Conservation (phyloP, 2,113 vertebrate species). For the Bothrops jararaca region DNA sequence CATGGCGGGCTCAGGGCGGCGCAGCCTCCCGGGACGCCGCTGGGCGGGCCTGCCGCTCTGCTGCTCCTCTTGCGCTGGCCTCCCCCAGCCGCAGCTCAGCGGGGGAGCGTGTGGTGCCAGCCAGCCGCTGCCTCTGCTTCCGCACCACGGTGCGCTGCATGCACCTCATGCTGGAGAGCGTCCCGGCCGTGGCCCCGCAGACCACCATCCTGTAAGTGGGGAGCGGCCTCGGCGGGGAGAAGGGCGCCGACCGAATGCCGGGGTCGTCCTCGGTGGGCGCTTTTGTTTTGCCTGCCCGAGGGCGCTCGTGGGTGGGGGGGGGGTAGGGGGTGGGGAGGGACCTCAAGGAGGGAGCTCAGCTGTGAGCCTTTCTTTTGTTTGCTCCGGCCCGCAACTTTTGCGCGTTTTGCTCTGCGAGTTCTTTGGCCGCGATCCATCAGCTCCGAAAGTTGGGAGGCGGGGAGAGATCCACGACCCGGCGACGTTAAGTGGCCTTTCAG, state of each 20-base stretch:
- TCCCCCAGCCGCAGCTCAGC: slow-evolving; percentile 56
- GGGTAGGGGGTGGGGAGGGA: neutral
- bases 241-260: slow-evolving; percentile 1
- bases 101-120: slow-evolving; percentile 77
- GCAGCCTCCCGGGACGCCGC: slow-evolving; percentile 36
- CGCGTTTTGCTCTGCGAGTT: neutral
- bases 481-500: neutral
- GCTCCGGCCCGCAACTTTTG: neutral
- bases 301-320: neutral
- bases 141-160: slow-evolving; percentile 96
- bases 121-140: slow-evolving; percentile 84
- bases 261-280: neutral
- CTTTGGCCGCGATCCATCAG: neutral
- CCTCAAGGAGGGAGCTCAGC: neutral
- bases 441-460: neutral
- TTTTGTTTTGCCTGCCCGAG: slow-evolving; percentile 35
- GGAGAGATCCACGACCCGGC: neutral
- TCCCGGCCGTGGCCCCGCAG: slow-evolving; percentile 85
- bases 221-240: neutral
- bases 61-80: slow-evolving; percentile 51
- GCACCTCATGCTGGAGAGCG: slow-evolving; percentile 91
- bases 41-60: slow-evolving; percentile 47
- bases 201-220: slow-evolving; percentile 93
- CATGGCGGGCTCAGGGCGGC: slow-evolving; percentile 56
- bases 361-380: neutral